Base-by-base conservation (phyloP, 2,797 vertebrate species). In the Sorex maritimensis region DNA sequence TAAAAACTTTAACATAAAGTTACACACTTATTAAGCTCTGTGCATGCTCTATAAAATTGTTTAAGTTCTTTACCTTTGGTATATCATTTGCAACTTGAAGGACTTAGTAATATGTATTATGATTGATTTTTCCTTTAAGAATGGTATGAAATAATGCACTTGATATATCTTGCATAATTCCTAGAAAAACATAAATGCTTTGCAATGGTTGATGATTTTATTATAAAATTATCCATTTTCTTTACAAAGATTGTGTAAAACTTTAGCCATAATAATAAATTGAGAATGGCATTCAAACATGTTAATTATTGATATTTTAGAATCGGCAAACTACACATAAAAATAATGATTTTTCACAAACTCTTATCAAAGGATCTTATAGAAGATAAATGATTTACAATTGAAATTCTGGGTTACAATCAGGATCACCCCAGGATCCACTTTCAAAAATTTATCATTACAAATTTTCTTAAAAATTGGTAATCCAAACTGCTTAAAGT, bases 391-490 rank as follows among this genome's bases (percentile, higher is more conserved):
- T 90, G 46, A 58, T 46, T 85, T 19, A 81, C 17, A 34, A 84
- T 71, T 55, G 7, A 65, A 17, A 65, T 26, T 26, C 61, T 65
- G 61, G 63, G 63, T 67, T 67, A 26, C 19, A 12, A 28, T 19
- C 26, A 67, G 63, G 10, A 28, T 26, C 63, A 67, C 5, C 12
- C 63, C 63, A 28, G 63, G 12, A 26, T 67, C 3, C 3, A 55
- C 21, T 19, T 21, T 61, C 58, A 61, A 21, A 61, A 61, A 49
- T 49, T 61, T 61, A 61, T 61, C 15, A 61, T 92, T 13, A 84
- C 5, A 84, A 61, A 9, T 90, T 87, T 92, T 88, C 24, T 71
- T 75, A 55, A 92, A 94, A 89, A 89, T 94, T 78, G 87, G 67
- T 93, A 91, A 73, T 19, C 10, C 9, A 49, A 89, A 21, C 44